Base-by-base conservation (phyloP, 2,797 vertebrate genomes). In the Sebastes matsubarae region DNA sequence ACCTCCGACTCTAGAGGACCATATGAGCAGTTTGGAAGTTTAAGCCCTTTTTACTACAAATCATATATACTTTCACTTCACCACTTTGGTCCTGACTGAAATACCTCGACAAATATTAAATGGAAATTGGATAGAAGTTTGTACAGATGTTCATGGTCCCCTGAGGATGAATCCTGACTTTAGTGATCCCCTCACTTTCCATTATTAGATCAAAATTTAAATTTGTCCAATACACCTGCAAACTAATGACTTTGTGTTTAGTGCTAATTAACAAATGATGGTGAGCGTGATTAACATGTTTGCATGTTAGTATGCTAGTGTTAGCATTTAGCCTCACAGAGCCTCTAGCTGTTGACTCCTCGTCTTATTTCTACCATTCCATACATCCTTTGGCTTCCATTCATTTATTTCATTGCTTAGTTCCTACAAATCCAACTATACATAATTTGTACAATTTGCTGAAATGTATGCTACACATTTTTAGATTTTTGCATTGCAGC, bases 1-100 rank as follows among this genome's bases (percentile, higher is more conserved):
- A 52, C 80, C 50, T 82, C 80, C 2, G 72, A 68, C 18, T 89
- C 91, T 84, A 68, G 11, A 79, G 13, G n/a, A 50, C 7, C 18
- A n/a, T 3, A 55, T 22, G 8, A 34, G 55, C 6, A 42, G 38
- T 42, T 42, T 42, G 38, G 38, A 42, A 55, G 8, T 29, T 79
- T 66, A 8, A 88, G 34, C n/a, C 8, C 11, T 29, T 80, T 80
- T 68, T 34, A 29, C 1, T 29, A 50, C 27, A 54, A 36, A 63
- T 20, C 8, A 4, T 12, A 2, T 1, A 32, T 24, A 16, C 12
- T 67, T 42, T 16, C 14, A 0, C 38, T 46, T 55, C 32, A 58
- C 58, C 27, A 59, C 27, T 18, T 29, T 32, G 29, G 0, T 1
- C 60, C n/a, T 4, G 32, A 64, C 61, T 64, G 61, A 64, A 24